Percentiles rank a stretch among this genome's conserved stretches.
Conservation (phyloP, 1,140 invertebrate species). For the Drosophila leontia region DNA sequence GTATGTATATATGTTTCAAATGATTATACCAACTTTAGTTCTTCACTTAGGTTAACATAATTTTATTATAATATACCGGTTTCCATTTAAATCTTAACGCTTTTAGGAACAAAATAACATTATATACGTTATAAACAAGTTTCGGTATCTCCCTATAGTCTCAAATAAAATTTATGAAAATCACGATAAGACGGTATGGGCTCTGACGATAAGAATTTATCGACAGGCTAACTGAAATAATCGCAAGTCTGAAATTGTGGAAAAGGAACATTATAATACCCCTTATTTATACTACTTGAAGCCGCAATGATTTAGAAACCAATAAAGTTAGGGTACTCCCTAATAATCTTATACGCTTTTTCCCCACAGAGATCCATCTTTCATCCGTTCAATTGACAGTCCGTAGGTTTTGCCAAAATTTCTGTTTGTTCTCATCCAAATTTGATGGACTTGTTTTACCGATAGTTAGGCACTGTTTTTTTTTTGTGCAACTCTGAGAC, state of each 20-base stretch:
- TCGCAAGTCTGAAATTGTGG: neutral
- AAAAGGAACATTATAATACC: neutral
- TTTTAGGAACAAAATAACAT: neutral
- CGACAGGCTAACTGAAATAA: neutral
- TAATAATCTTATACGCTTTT: no score
- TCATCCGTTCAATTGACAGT: no score
- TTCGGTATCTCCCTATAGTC: neutral
- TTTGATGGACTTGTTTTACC: no score
- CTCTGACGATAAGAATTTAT: neutral
- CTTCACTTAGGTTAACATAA: neutral
- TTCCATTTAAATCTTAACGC: neutral
- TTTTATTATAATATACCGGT: neutral
- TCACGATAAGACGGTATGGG: neutral
- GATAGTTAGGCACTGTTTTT: no score
- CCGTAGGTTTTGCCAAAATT: no score
- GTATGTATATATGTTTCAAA: neutral
- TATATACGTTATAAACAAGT: conserved; percentile 4
- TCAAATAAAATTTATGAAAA: conserved; percentile 4
- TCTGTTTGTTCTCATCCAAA: no score
- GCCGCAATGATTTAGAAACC: no score
- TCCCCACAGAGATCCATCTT: no score
- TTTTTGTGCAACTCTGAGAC: no score
- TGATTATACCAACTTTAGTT: conserved; percentile 1
- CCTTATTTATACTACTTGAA: neutral
- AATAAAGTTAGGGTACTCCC: no score